phyloP scores from a whole-genome alignment of 2,888 invertebrate genomes.

The Plagodis dolabraria region DNA sequence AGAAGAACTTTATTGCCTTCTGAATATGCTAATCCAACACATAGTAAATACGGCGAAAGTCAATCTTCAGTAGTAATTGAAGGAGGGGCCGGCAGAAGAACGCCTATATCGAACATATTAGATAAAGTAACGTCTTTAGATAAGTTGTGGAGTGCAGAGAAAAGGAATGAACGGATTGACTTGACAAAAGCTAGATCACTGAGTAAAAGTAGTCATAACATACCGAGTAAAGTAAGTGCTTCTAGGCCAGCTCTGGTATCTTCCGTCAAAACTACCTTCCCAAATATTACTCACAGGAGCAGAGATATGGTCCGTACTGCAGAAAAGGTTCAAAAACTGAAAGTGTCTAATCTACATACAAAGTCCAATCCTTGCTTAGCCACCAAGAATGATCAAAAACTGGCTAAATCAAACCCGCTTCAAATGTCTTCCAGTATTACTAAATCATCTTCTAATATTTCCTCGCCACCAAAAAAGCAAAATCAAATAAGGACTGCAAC shows the following conservation, averaged over 20 bases:
- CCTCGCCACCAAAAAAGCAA: slow-evolving; percentile 50
- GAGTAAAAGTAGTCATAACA: slow-evolving; percentile 45
- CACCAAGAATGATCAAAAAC: slow-evolving; percentile 51
- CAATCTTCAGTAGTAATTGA: slow-evolving; percentile 68
- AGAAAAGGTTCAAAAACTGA: slow-evolving; percentile 74
- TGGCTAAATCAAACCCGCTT: slow-evolving; percentile 47
- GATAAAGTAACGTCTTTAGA: slow-evolving; percentile 83
- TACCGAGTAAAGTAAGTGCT: slow-evolving; percentile 39
- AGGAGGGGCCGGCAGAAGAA: slow-evolving; percentile 78
- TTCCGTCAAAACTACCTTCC: slow-evolving; percentile 44
- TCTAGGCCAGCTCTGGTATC: slow-evolving; percentile 35
- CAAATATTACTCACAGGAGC: slow-evolving; percentile 65
- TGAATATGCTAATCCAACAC: slow-evolving; percentile 65
- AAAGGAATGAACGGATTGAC: slow-evolving; percentile 76
- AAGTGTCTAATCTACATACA: slow-evolving; percentile 59
- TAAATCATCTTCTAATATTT: slow-evolving; percentile 66
- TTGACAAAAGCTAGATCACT: slow-evolving; percentile 59
- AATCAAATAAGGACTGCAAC: slow-evolving; percentile 67
- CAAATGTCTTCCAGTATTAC: slow-evolving; percentile 57
- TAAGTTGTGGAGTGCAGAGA: slow-evolving; percentile 81
- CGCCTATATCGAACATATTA: slow-evolving; percentile 78
- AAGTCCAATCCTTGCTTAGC: slow-evolving; percentile 67
- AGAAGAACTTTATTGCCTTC: slow-evolving; percentile 74
- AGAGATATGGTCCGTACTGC: slow-evolving; percentile 79
- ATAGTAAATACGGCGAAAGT: slow-evolving; percentile 57